Conservation (phyloP, 2,113 vertebrate genomes). For the Neopipo cinnamomea region DNA sequence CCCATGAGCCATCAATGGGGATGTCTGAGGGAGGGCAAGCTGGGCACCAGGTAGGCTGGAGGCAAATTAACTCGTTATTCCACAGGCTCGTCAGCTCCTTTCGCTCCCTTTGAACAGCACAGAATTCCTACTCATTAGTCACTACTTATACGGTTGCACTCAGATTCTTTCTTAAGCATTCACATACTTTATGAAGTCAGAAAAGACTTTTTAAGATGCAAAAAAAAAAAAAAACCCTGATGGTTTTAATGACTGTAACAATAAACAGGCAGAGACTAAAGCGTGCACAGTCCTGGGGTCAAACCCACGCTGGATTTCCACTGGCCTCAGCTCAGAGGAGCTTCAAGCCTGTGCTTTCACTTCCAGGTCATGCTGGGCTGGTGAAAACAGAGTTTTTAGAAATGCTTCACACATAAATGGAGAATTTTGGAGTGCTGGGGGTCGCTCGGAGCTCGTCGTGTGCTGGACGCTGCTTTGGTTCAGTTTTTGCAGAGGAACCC, state of each 20-base stretch:
- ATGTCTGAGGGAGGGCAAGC: not conserved
- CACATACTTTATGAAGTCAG: constrained; percentile 16
- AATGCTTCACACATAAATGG: not conserved
- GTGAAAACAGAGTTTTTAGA: not conserved
- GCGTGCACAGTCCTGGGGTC: not conserved
- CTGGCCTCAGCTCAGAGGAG: not conserved
- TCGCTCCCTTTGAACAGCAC: constrained; percentile 18
- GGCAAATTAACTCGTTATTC: not conserved
- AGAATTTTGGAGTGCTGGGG: not conserved
- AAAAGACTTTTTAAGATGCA: constrained; percentile 18
- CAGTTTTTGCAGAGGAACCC: not conserved
- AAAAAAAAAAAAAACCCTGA: not conserved
- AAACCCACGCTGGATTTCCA: constrained; percentile 7
- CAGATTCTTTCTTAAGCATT: constrained; percentile 21
- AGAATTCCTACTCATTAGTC: not conserved
- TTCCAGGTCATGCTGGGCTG: not conserved
- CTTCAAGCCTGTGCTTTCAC: not conserved
- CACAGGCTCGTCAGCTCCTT: not conserved
- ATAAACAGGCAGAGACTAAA: constrained; percentile 19
- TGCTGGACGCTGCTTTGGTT: not conserved
- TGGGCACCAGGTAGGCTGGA: constrained; percentile 27
- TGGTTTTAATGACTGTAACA: constrained; percentile 52
- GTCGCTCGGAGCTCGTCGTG: not conserved
- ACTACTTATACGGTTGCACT: not conserved
- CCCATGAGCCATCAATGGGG: not conserved